These are phyloP conservation scores for Protosalanx chinensis DNA, from an alignment of 2,797 vertebrate genomes.

Conservation along the genomic window DNA sequence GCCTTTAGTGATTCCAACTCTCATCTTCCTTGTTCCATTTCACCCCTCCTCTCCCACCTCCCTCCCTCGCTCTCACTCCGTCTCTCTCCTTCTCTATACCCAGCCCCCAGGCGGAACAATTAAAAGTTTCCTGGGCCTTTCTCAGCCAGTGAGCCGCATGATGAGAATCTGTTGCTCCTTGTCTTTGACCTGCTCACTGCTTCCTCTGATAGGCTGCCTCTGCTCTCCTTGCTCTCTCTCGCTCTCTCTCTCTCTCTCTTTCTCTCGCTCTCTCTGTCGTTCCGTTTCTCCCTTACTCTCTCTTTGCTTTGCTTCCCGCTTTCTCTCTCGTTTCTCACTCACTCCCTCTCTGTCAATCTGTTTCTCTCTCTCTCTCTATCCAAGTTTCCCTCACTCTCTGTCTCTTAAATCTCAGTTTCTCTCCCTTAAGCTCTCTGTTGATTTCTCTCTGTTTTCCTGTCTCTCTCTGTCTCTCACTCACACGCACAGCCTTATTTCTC, in stretches of 20 bases:
- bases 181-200: slow-evolving; percentile 6
- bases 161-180: slow-evolving; percentile 65
- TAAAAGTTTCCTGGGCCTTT: slow-evolving; percentile 69
- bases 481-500: too few species aligned
- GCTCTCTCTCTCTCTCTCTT: slow-evolving; percentile 17
- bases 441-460: too few species aligned
- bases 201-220: not conserved
- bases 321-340: not conserved
- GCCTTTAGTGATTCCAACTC: not conserved
- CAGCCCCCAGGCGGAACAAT: slow-evolving; percentile 63
- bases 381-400: not conserved
- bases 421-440: not conserved
- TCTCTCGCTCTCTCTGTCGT: not conserved
- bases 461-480: too few species aligned
- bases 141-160: slow-evolving; percentile 67
- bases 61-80: not conserved
- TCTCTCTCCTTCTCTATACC: slow-evolving; percentile 31
- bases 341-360: not conserved
- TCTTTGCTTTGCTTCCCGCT: not conserved
- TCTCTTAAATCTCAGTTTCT: slow-evolving; percentile 6
- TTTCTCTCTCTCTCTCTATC: not conserved
- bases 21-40: not conserved
- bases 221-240: slow-evolving; percentile 10
- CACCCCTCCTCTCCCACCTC: too few species aligned
- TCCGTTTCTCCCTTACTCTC: not conserved